phyloP scores from a whole-genome alignment of 2,113 vertebrate species.

The Patagioenas fasciata region DNA sequence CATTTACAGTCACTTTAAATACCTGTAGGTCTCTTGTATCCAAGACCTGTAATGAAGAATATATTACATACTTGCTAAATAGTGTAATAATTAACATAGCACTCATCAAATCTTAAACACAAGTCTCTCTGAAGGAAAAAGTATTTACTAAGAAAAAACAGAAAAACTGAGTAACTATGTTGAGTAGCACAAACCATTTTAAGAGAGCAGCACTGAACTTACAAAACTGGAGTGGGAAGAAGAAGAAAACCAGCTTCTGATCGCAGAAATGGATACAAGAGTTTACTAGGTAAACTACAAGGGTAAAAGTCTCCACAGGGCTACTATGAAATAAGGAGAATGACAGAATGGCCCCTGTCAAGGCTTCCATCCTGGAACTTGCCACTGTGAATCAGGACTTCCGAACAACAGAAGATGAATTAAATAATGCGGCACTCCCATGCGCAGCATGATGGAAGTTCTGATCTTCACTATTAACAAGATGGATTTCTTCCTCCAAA shows the following conservation, averaged over 20 bases:
- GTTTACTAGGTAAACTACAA: not conserved
- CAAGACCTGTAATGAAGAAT: slow-evolving; percentile 80
- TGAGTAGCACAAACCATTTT: not conserved
- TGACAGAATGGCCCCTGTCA: rapidly evolving
- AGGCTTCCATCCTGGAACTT: not conserved
- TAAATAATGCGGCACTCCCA: not conserved
- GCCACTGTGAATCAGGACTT: not conserved
- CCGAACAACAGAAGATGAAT: not conserved
- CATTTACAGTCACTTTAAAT: slow-evolving; percentile 82
- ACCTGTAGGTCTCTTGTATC: slow-evolving; percentile 89
- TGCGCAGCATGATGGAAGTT: rapidly evolving
- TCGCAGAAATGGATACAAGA: rapidly evolving
- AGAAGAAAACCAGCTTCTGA: not conserved
- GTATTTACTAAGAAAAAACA: not conserved
- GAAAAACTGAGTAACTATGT: not conserved
- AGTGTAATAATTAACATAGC: not conserved
- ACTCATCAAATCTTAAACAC: not conserved
- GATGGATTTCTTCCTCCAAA: not conserved
- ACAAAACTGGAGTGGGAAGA: not conserved
- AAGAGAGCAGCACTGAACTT: not conserved
- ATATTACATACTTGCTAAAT: not conserved
- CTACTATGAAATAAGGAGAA: not conserved
- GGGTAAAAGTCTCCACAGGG: not conserved
- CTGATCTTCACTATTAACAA: not conserved
- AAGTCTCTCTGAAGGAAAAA: not conserved